phyloP scores from a whole-genome alignment of 2,888 invertebrate genomes.

The Automeris io region DNA sequence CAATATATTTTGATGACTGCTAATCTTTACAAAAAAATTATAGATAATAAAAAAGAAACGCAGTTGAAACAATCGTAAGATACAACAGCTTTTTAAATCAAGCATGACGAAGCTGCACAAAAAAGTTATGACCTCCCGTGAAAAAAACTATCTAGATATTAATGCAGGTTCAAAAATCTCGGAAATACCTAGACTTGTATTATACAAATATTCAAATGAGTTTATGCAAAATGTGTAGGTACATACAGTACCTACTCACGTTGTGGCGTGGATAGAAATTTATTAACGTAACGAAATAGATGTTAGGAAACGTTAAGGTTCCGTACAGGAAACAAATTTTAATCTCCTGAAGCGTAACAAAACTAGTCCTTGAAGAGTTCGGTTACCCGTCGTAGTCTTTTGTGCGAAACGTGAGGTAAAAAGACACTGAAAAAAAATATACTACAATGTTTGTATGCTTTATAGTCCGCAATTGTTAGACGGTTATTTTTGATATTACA shows the following conservation, averaged over 20 bases:
- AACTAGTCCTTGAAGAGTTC: constrained; percentile 63
- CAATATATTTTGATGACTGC: constrained; percentile 30
- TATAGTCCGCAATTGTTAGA: constrained; percentile 62
- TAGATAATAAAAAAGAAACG: constrained; percentile 25
- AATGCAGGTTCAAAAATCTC: constrained; percentile 30
- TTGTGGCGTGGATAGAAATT: constrained; percentile 2
- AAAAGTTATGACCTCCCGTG: constrained; percentile 25
- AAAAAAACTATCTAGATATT: constrained; percentile 35
- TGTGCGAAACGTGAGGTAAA: constrained; percentile 41
- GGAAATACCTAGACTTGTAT: constrained; percentile 30
- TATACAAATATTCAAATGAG: constrained; percentile 39
- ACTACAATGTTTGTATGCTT: constrained; percentile 38
- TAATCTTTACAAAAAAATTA: constrained; percentile 29
- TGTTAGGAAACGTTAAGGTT: constrained; percentile 19
- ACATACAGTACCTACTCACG: constrained; percentile 11
- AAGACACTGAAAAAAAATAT: constrained; percentile 45
- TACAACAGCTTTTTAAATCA: constrained; percentile 34
- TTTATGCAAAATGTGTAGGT: constrained; percentile 29
- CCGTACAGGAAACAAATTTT: constrained; percentile 24
- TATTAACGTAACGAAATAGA: constrained; percentile 12
- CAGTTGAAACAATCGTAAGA: constrained; percentile 36
- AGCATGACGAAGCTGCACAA: constrained; percentile 28
- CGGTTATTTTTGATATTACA: constrained; percentile 41
- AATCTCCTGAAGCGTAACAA: constrained; percentile 59
- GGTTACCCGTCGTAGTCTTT: constrained; percentile 55